Conservation (phyloP, 2,888 invertebrate genomes). For the Rhagonycha lutea region DNA sequence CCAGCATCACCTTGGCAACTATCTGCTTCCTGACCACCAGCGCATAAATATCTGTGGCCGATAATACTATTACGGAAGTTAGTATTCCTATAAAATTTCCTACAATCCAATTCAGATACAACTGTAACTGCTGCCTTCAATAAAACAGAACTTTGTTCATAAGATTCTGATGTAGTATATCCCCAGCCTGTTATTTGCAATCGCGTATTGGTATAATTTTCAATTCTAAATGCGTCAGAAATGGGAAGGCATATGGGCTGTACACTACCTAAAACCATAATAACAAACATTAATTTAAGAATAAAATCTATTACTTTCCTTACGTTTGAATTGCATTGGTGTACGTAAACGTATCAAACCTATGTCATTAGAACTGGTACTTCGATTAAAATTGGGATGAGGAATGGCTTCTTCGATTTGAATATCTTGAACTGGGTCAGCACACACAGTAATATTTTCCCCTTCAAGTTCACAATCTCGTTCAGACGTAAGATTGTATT, state of each 20-base stretch:
- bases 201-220: conserved; percentile 55
- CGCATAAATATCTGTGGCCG: conserved; percentile 60
- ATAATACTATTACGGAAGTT: too few species aligned
- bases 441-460: conserved; percentile 44
- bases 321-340: conserved; percentile 52
- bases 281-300: neutral
- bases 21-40: conserved; percentile 64
- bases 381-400: conserved; percentile 58
- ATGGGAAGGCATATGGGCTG: conserved; percentile 56
- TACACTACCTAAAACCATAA: neutral
- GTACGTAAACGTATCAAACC: conserved; percentile 58
- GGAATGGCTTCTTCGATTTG: conserved; percentile 54
- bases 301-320: neutral
- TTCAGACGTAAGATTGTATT: conserved; percentile 57
- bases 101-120: conserved; percentile 49
- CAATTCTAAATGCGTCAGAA: conserved; percentile 41
- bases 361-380: conserved; percentile 61
- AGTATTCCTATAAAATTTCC: neutral
- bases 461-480: conserved; percentile 53
- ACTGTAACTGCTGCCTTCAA: conserved; percentile 36
- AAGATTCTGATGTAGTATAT: conserved; percentile 61
- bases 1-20: conserved; percentile 74
- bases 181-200: conserved; percentile 79
- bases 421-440: conserved; percentile 58
- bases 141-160: neutral